Evolutionary conservation across 1,140 invertebrate species (phyloP).

Genomic region (Habropoda laboriosa): DNA sequence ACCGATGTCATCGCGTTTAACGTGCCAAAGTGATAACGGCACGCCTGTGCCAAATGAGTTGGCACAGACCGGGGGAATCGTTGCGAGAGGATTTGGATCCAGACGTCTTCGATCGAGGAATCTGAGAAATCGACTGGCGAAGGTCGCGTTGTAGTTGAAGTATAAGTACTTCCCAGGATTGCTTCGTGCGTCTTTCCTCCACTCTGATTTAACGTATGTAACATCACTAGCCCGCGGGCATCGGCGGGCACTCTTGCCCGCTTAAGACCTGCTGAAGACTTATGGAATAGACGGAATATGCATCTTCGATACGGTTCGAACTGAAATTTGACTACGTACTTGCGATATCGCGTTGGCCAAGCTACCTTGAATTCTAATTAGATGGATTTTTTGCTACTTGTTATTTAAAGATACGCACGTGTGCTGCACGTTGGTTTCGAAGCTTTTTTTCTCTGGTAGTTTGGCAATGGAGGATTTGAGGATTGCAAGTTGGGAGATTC

Average conservation of each 20-base stretch:
- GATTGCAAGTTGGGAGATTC: not conserved
- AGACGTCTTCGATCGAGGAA: not conserved
- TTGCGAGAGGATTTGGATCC: not conserved
- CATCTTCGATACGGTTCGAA: not conserved
- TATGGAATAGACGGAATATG: not conserved
- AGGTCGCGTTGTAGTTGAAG: not conserved
- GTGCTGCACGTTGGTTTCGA: not conserved
- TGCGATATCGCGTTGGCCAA: not conserved
- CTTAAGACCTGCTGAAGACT: too few species aligned
- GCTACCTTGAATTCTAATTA: too few species aligned
- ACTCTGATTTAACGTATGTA: too few species aligned
- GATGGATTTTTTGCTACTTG: too few species aligned
- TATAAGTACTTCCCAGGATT: not conserved
- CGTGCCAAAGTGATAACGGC: conserved; percentile 18
- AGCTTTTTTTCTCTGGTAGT: not conserved
- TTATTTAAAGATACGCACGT: not conserved
- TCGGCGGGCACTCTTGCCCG: too few species aligned
- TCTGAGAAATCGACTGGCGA: not conserved
- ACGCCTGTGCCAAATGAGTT: conserved; percentile 21
- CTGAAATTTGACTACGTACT: not conserved
- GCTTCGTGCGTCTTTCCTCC: too few species aligned
- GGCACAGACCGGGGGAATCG: not conserved
- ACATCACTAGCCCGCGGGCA: too few species aligned
- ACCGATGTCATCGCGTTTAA: not conserved
- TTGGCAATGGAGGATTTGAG: not conserved